phyloP scores from a whole-genome alignment of 2,888 invertebrate genomes.

The Melanophora roralis region DNA sequence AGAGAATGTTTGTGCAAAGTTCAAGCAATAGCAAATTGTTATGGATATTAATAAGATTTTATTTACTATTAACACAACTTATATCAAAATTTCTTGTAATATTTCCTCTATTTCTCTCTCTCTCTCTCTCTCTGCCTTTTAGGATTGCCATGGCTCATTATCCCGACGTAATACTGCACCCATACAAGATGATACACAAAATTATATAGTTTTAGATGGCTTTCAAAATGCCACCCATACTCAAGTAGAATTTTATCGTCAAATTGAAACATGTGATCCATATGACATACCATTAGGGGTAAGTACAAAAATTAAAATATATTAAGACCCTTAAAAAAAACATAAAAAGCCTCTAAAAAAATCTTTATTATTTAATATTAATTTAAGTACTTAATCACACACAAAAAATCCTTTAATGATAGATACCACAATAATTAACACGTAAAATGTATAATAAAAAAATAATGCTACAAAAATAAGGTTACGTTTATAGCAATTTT shows the following conservation, averaged over 20 bases:
- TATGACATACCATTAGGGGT: constrained; percentile 84
- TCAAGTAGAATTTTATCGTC: constrained; percentile 86
- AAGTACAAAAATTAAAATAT: constrained; percentile 71
- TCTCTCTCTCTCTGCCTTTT: constrained; percentile 72
- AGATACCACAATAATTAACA: background rate
- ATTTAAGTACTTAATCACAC: background rate
- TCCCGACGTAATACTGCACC: constrained; percentile 81
- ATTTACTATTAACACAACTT: background rate
- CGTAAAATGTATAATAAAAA: background rate
- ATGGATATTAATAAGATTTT: constrained; percentile 2
- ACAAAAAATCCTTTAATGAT: background rate
- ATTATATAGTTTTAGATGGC: constrained; percentile 86
- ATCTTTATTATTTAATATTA: constrained; percentile 3
- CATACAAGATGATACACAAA: constrained; percentile 87
- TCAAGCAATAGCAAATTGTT: background rate
- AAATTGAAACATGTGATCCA: constrained; percentile 90
- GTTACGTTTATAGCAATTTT: no score
- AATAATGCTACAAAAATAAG: background rate
- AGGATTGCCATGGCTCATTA: constrained; percentile 88
- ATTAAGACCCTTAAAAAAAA: constrained; percentile 1
- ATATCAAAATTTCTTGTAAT: background rate
- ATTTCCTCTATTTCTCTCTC: background rate
- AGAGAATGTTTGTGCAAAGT: no score
- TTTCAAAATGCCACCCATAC: constrained; percentile 91
- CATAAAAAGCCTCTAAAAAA: background rate